phyloP scores from a whole-genome alignment of 2,797 vertebrate genomes.

The Pteropus rufus region DNA sequence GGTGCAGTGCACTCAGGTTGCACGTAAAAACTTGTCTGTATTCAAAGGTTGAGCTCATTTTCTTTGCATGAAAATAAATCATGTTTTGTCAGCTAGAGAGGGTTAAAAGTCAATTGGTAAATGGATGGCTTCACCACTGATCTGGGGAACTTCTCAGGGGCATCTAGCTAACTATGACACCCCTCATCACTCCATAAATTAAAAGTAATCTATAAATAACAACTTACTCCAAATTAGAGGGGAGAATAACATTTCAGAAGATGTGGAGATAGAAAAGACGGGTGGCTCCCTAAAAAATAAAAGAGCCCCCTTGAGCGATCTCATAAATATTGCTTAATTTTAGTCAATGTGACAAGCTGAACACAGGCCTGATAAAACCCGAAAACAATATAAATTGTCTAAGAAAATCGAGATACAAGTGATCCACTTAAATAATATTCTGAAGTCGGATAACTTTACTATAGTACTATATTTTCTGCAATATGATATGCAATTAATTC shows the following conservation, averaged over 20 bases:
- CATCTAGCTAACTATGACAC: not conserved
- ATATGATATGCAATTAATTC: slow-evolving; percentile 81
- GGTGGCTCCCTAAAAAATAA: not conserved
- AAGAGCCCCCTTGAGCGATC: not conserved
- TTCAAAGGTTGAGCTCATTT: not conserved
- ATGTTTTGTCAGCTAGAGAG: not conserved
- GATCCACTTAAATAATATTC: slow-evolving; percentile 80
- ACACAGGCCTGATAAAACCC: slow-evolving; percentile 72
- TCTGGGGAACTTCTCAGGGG: not conserved
- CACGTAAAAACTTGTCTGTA: not conserved
- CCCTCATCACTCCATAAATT: slow-evolving; percentile 56
- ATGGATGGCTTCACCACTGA: not conserved
- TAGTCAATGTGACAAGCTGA: slow-evolving; percentile 57
- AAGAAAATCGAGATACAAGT: slow-evolving; percentile 79
- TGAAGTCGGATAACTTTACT: slow-evolving; percentile 56
- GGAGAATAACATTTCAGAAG: not conserved
- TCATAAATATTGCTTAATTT: slow-evolving; percentile 40
- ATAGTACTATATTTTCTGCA: slow-evolving; percentile 75
- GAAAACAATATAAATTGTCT: slow-evolving; percentile 77
- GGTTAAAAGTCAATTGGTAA: slow-evolving; percentile 56
- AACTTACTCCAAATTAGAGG: not conserved
- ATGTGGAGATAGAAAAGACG: not conserved
- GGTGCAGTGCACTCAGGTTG: not conserved
- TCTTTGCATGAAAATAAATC: slow-evolving; percentile 21
- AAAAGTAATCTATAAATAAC: not conserved